Evolutionary conservation across 2,797 vertebrate genomes (phyloP), one percentile per base, ranked within the genome.

Genomic region (Pseudochaenichthys georgianus): DNA sequence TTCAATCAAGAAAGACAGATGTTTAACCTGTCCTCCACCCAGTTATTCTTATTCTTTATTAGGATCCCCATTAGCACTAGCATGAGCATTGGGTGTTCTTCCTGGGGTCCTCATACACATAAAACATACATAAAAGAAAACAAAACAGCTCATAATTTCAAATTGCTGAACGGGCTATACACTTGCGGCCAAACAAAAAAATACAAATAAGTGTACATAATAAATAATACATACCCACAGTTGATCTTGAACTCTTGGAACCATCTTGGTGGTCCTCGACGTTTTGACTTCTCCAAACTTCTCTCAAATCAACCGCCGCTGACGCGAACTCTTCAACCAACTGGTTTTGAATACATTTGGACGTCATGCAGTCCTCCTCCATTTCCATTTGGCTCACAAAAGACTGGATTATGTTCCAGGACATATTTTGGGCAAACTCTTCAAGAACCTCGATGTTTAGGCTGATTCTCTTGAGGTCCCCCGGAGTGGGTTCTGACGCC

Each of bases 391-490:
- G 81, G 19, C 51, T 80, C 16, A 78, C 3, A 13, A 80, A 54
- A 0, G 88, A 87, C 21, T 77, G 81, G 57, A 94, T 59, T 67
- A 94, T 91, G 62, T 78, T 84, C 67, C 80, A 64, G 2, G 91
- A 78, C 80, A 94, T 80, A 46, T 73, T 87, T 50, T 88, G 75
- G 9, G 93, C 91, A 79, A 93, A 95, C 46, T 61, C 52, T 21
- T 89, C 68, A 11, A 89, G 73, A 85, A 43, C 55, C 13, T 5
- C 41, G 4, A 65, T 38, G 54, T 70, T 64, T 34, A 21, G 23
- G 5, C 19, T 23, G 13, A 7, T 55, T 60, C 54, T 61, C 54
- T 64, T 4, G 50, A 60, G 43, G 54, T 57, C 57, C 45, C 69
- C 75, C 19, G 45, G 64, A 61, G 19, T 10, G 52, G 65, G 69